phyloP scores from a whole-genome alignment of 2,888 invertebrate species.

The Dryococelus australis region DNA sequence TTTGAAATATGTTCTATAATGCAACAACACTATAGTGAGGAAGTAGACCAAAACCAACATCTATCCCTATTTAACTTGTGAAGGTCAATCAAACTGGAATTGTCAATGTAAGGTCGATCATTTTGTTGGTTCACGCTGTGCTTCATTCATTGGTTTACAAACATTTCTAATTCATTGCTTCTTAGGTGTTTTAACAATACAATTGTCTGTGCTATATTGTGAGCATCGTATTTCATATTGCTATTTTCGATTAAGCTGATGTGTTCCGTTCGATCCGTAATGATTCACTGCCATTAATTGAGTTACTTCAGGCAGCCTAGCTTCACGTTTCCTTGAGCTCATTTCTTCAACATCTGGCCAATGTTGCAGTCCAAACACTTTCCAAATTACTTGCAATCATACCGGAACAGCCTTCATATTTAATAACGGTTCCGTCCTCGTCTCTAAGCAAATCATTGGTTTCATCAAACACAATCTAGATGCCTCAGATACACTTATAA shows the following conservation, averaged over 20 bases:
- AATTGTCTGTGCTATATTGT: slow-evolving; percentile 12
- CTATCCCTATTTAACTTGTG: background rate
- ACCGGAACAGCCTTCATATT: background rate
- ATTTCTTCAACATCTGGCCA: background rate
- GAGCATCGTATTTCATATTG: background rate
- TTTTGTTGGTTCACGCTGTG: background rate
- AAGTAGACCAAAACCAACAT: slow-evolving; percentile 2
- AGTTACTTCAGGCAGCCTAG: slow-evolving; percentile 13
- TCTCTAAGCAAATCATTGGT: background rate
- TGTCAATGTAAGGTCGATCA: background rate
- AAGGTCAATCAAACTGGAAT: background rate
- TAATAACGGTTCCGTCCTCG: background rate
- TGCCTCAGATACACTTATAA: no score
- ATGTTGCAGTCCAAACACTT: background rate
- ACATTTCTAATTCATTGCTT: background rate
- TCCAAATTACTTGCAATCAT: background rate
- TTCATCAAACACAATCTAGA: background rate
- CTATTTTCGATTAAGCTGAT: background rate
- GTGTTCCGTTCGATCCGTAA: background rate
- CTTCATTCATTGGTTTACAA: background rate
- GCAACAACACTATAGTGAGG: background rate
- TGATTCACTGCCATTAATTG: no score
- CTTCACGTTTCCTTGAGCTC: background rate
- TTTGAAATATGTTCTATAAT: background rate
- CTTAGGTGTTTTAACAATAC: background rate